Conservation (phyloP, 2,888 invertebrate genomes). For the Cordilura impudica region DNA sequence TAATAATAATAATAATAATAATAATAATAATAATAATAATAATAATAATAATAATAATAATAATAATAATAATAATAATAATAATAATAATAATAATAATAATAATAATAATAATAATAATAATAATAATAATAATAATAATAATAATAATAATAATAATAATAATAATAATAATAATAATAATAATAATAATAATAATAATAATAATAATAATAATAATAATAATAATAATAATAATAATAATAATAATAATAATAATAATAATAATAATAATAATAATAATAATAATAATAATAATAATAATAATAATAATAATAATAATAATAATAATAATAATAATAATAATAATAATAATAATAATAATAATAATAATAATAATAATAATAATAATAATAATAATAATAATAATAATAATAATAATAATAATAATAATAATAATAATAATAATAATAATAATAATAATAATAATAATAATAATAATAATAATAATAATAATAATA, state of each 20-base stretch:
- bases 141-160: conserved; percentile 6
- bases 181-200: conserved; percentile 10
- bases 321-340: conserved; percentile 10
- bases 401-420: conserved; percentile 10
- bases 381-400: conserved; percentile 10
- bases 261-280: conserved; percentile 10
- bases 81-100: conserved; percentile 1
- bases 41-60: background rate
- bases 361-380: conserved; percentile 10
- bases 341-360: conserved; percentile 6
- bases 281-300: conserved; percentile 10
- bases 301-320: conserved; percentile 10
- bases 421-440: conserved; percentile 10
- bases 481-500: conserved; percentile 10
- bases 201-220: conserved; percentile 2
- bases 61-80: background rate
- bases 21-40: background rate
- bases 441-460: conserved; percentile 10
- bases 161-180: conserved; percentile 10
- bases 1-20: background rate
- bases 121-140: background rate
- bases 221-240: conserved; percentile 10
- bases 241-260: conserved; percentile 7
- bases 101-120: background rate
- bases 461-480: conserved; percentile 10